A percentile compares a stretch with the other conserved stretches of the same genome.
Conservation (phyloP, 2,113 vertebrate genomes). For the Alexandromys fortis region DNA sequence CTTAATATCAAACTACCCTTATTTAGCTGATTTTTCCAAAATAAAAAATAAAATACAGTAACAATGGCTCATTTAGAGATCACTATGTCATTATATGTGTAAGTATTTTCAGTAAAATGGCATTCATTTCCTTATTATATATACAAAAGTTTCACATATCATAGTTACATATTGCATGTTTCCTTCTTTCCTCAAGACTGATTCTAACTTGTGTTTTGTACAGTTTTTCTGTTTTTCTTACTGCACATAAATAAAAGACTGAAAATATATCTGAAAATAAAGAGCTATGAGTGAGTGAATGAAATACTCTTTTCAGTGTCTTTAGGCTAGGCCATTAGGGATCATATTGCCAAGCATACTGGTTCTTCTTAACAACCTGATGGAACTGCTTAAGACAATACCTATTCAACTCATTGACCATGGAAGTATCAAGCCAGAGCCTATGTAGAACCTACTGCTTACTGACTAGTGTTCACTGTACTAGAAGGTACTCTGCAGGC, state of each 20-base stretch:
- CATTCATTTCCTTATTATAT: not conserved
- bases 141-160: not conserved
- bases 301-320: no score
- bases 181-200: not conserved
- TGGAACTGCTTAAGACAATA: no score
- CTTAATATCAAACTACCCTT: not conserved
- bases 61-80: not conserved
- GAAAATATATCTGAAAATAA: not conserved
- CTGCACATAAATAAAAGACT: not conserved
- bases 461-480: no score
- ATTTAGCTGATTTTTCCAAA: not conserved
- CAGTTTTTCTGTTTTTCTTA: not conserved
- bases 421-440: no score
- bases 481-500: no score
- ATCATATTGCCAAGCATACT: no score
- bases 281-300: not conserved
- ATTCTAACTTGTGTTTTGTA: not conserved
- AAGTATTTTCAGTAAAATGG: not conserved
- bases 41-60: not conserved
- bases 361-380: no score
- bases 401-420: no score
- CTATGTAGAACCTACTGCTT: no score
- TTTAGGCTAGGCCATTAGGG: no score
- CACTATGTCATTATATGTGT: not conserved
- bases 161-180: not conserved